Base-by-base conservation (phyloP, 2,797 vertebrate species). In the Squalus acanthias region DNA sequence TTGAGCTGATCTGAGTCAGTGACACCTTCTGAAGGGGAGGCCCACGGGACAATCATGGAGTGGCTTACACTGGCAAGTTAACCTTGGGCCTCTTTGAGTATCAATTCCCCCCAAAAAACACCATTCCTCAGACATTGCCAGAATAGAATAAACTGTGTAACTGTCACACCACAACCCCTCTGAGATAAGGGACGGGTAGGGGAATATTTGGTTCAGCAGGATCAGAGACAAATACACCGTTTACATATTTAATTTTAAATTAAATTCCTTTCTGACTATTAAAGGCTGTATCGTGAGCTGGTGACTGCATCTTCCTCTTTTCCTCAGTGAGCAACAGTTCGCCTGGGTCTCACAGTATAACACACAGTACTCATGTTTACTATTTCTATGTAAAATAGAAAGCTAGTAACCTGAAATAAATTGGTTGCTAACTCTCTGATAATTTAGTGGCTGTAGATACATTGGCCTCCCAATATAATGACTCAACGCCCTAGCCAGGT, bases 1-100 rank as follows among this genome's bases (percentile, higher is more conserved):
- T 92, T 60, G 89, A 92, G 89, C 60, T 63, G 89, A 95, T 95
- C 94, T 95, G 46, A 74, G 69, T 76, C 70, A 57, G 94, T 74
- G 94, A 95, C 53, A 76, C 69, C 63, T 39, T 67, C 65, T 93
- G 91, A 93, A n/a, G 63, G 63, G n/a, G n/a, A 39, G 63, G n/a
- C 70, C 50, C 94, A 29, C 1, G 94, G 53, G 72, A 95, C 50
- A 46, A 50, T 50, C 24, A 69, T 95, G 46, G 46, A 95, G 70
- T 74, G 94, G 53, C 94, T 60, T 57, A 72, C 94, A 95, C 17
- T 76, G 94, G 26, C 69, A 95, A 72, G 72, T 95, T 95, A 20
- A 95, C 70, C 70, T 95, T 76, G 70, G 67, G 26, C 69, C 70
- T 53, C 72, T 95, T 76, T 74, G 15, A 74, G 70, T 76, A 57